Evolutionary conservation across 2,888 invertebrate genomes (phyloP), one percentile per base, ranked within the genome.

Genomic region (Euphydryas editha): DNA sequence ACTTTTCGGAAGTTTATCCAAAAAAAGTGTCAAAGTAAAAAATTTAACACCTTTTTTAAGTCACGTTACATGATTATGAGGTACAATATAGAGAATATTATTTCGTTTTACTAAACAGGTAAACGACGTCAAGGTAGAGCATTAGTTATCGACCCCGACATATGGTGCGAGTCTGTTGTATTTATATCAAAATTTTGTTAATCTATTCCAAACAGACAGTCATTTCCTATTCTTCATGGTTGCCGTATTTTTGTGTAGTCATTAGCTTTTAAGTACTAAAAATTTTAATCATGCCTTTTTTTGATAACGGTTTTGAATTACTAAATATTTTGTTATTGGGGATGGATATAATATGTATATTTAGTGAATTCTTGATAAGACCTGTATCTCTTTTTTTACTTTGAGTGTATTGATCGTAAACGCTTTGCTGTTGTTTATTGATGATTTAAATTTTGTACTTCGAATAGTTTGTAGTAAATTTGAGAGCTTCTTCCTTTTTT

Each of bases 131-230:
- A 36, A 54, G 39, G 49, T 54, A 47, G 44, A 44, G 51, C 62
- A 67, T 73, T 68, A 66, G 65, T 72, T 82, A 85, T 84, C 85
- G 81, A 82, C 75, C 75, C 72, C 65, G 74, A 73, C 88, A 88
- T 85, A 89, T 90, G 89, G 65, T 55, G 62, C 49, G 47, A 60
- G 65, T 36, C 68, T 58, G 64, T 65, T 42, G 55, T 65, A 55
- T 62, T 69, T 55, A 61, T 72, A 71, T 68, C 60, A 83, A 77
- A 81, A 84, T 78, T 82, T 83, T 79, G 83, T 85, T 87, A 88
- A 88, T 88, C 78, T 76, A 85, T 85, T 83, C 83, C 85, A 86
- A 90, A 86, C 84, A 84, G 80, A 83, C 78, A 88, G 87, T 90
- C 89, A 89, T 87, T 81, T 86, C 87, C 85, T 75, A 85, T 87